Base-by-base conservation (phyloP, 2,797 vertebrate species). In the Taeniopygia guttata region DNA sequence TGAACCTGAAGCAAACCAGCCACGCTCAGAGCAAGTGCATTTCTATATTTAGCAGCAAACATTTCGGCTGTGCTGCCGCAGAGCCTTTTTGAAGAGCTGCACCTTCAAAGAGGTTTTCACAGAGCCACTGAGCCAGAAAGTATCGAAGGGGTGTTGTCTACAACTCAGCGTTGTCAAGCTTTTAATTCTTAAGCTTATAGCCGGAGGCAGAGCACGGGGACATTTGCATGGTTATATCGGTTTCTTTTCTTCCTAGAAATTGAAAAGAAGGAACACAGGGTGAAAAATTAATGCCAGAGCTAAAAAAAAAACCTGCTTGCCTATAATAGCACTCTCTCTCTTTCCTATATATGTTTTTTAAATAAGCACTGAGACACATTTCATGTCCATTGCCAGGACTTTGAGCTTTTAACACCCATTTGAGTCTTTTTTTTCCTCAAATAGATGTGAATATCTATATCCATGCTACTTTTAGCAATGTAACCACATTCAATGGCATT, bases 251-350 rank as follows among this genome's bases (percentile, higher is more conserved):
- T 93, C 72, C 84, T 92, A 95, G 89, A 95, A 95, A 93, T 5
- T 46, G 66, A 85, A 91, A 40, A 83, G 72, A 89, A 92, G 46
- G 66, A 94, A 59, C 82, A 91, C 54, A 51, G 73, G 66, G 76
- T 95, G 80, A 95, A 95, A 95, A 95, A 92, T 75, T 92, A 94
- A 93, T 96, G 84, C 55, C 66, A 93, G 84, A 93, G 79, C 62
- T 93, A 89, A 92, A 94, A 90, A 87, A 79, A 85, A 42, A 1
- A 0, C 22, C 11, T 2, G 1, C 40, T 63, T 94, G 79, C 66
- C 82, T 87, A n/a, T 81, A 89, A 87, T 66, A 92, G 43, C 75
- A 58, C 13, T 29, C 7, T 70, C 30, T 70, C 32, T 85, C 49
- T 77, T 90, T 60, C 58, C 58, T 40, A 48, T 66, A 56, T 30